Percentiles rank a stretch among this genome's conserved stretches.
These are phyloP conservation scores for Pterostichus niger DNA, from an alignment of 2,888 invertebrate genomes.

Conservation along the genomic window DNA sequence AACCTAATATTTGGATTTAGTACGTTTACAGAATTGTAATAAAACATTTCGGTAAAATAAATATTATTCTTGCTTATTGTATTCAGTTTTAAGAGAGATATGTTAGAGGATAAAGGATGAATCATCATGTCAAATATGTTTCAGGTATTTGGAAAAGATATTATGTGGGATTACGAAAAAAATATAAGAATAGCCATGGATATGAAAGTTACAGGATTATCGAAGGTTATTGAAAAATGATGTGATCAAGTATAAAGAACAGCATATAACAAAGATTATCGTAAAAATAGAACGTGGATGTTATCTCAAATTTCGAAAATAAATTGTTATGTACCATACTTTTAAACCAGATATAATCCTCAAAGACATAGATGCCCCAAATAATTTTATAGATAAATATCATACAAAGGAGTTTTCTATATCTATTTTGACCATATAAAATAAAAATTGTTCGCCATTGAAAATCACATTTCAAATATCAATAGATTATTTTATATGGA, in stretches of 20 bases:
- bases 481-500: no score
- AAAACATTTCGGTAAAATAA: not conserved
- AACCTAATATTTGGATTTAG: not conserved
- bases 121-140: constrained; percentile 27
- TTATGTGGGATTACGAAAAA: constrained; percentile 17
- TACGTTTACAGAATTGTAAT: no score
- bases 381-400: no score
- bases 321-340: no score
- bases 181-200: constrained; percentile 15
- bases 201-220: constrained; percentile 8
- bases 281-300: constrained; percentile 17
- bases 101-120: constrained; percentile 17
- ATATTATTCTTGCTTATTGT: not conserved
- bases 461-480: no score
- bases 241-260: constrained; percentile 16
- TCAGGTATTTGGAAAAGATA: not conserved
- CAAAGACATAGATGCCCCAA: no score
- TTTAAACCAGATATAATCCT: no score
- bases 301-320: not conserved
- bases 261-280: constrained; percentile 36
- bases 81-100: not conserved
- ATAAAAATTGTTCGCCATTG: no score
- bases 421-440: no score
- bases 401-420: no score
- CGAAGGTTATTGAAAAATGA: constrained; percentile 13